Evolutionary conservation across 2,888 invertebrate genomes (phyloP).

Genomic region (Pharmacophagus antenor): DNA sequence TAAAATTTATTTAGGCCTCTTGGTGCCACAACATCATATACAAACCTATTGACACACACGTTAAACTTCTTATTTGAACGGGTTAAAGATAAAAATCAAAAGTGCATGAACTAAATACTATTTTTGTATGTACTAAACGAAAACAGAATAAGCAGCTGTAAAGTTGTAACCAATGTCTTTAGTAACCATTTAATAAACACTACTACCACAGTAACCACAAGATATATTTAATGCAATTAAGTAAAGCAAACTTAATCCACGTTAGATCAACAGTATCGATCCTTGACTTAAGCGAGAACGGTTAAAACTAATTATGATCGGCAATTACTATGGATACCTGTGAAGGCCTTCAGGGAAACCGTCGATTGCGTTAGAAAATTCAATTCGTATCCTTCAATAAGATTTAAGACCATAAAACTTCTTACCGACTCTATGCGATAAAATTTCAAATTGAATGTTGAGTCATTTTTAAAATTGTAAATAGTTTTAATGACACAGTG

Average conservation of each 20-base stretch:
- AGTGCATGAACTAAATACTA: no score
- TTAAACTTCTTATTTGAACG: no score
- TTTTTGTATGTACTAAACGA: no score
- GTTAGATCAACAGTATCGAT: conserved; percentile 1
- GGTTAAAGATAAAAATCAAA: no score
- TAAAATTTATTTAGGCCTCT: no score
- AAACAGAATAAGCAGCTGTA: not conserved
- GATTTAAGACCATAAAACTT: no score
- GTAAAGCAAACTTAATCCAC: conserved; percentile 1
- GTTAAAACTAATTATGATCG: not conserved
- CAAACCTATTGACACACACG: not conserved
- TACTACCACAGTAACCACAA: not conserved
- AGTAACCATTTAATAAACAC: not conserved
- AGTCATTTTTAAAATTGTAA: no score
- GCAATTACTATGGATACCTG: not conserved
- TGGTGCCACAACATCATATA: no score
- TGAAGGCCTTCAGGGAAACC: not conserved
- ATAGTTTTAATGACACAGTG: no score
- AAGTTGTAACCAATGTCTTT: not conserved
- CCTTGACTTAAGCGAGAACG: not conserved
- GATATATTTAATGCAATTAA: conserved; percentile 2
- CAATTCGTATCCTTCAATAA: no score
- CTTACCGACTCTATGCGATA: no score
- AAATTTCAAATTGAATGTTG: no score
- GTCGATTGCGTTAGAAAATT: not conserved